These are phyloP conservation scores for Sorex araneus DNA, from an alignment of 2,113 vertebrate species.

Conservation along the genomic window DNA sequence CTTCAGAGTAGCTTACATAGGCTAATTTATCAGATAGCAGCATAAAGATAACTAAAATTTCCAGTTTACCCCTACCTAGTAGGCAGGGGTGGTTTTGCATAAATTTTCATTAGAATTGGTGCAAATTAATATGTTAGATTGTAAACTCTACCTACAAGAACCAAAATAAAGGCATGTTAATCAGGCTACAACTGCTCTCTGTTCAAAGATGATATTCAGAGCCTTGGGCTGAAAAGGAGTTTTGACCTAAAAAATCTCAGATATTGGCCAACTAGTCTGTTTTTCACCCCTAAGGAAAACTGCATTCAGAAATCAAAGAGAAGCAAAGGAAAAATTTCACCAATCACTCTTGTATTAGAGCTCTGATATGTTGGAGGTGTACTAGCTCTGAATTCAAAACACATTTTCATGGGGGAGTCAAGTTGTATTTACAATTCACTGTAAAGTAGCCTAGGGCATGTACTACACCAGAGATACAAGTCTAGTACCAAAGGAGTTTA, in stretches of 20 bases:
- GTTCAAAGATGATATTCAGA: conserved; percentile 1
- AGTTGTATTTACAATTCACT: not conserved
- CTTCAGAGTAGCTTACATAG: not conserved
- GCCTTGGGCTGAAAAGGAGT: not conserved
- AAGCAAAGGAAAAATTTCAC: not conserved
- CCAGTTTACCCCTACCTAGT: not conserved
- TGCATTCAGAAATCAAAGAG: not conserved
- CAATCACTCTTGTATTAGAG: not conserved
- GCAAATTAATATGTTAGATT: not conserved
- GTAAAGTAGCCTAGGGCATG: not conserved
- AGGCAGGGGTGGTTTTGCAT: not conserved
- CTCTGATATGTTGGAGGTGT: not conserved
- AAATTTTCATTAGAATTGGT: conserved; percentile 12
- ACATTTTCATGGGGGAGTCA: not conserved
- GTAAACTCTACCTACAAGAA: conserved; percentile 4
- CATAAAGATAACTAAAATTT: not conserved
- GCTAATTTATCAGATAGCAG: not conserved
- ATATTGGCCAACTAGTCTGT: too few relatives aligned
- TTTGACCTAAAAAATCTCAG: not conserved
- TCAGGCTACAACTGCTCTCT: not conserved
- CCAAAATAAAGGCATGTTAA: conserved; percentile 35
- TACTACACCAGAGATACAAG: not conserved
- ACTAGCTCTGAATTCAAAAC: not conserved
- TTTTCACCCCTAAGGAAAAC: not conserved
- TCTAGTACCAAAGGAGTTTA: not conserved